Evolutionary conservation across 1,140 invertebrate genomes (phyloP).

Genomic region (Pectinophora gossypiella): DNA sequence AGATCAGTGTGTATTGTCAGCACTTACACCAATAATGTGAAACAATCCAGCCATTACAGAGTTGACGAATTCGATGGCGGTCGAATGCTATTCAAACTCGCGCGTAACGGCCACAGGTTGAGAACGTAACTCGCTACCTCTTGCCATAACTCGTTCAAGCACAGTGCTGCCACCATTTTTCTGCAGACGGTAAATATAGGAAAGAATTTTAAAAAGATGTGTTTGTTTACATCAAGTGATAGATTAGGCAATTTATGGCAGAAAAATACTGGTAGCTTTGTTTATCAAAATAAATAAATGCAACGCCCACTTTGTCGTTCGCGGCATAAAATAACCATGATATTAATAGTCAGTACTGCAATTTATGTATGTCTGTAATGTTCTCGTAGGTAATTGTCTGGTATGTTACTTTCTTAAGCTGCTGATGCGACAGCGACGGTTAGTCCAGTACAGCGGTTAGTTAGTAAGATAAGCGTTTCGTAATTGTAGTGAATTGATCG

Average conservation of each 20-base stretch:
- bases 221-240: not conserved
- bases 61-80: constrained; percentile 3
- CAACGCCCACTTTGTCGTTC: not conserved
- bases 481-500: constrained; percentile 59
- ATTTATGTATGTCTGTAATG: constrained; percentile 38
- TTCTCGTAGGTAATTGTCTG: constrained; percentile 62
- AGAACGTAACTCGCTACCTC: constrained; percentile 15
- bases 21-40: not conserved
- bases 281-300: not conserved
- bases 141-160: constrained; percentile 11
- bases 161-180: not conserved
- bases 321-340: constrained; percentile 6
- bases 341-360: constrained; percentile 28
- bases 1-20: not conserved
- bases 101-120: not conserved
- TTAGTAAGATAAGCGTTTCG: constrained; percentile 57
- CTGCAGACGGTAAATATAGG: not conserved
- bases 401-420: constrained; percentile 40
- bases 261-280: not conserved
- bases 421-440: constrained; percentile 32
- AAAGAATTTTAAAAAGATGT: not conserved
- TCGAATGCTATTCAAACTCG: not conserved
- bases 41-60: not conserved
- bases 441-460: constrained; percentile 67
- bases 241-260: not conserved